These are phyloP conservation scores for Syrmaticus mikado DNA, from an alignment of 2,113 vertebrate genomes.

Conservation along the genomic window DNA sequence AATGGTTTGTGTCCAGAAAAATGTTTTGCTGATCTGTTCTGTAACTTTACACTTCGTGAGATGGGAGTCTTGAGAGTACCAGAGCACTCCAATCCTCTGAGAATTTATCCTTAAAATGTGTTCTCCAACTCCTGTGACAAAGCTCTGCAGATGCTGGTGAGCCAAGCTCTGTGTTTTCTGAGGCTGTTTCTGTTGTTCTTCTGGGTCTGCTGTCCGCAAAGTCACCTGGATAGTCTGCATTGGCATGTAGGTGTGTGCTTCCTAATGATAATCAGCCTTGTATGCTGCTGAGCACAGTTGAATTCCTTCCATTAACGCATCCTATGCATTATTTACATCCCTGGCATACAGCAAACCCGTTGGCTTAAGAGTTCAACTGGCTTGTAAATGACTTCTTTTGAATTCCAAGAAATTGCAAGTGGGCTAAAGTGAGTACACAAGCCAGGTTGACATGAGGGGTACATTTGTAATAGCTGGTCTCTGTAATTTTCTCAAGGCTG, in stretches of 20 bases:
- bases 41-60: not conserved
- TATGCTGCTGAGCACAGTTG: not conserved
- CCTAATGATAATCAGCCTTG: not conserved
- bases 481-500: not conserved
- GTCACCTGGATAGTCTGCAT: not conserved
- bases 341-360: not conserved
- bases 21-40: not conserved
- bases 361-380: not conserved
- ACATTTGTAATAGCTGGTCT: not conserved
- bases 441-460: not conserved
- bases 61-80: not conserved
- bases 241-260: not conserved
- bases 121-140: not conserved
- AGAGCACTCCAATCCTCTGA: not conserved
- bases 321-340: not conserved
- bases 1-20: not conserved
- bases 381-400: not conserved
- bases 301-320: not conserved
- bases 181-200: not conserved
- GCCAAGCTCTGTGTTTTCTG: accelerated
- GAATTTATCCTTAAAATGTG: not conserved
- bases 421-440: not conserved
- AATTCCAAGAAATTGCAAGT: not conserved
- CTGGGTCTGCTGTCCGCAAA: accelerated
- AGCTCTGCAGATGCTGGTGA: not conserved